Evolutionary conservation across 2,113 vertebrate species (phyloP).

Genomic region (Rhombomys opimus): DNA sequence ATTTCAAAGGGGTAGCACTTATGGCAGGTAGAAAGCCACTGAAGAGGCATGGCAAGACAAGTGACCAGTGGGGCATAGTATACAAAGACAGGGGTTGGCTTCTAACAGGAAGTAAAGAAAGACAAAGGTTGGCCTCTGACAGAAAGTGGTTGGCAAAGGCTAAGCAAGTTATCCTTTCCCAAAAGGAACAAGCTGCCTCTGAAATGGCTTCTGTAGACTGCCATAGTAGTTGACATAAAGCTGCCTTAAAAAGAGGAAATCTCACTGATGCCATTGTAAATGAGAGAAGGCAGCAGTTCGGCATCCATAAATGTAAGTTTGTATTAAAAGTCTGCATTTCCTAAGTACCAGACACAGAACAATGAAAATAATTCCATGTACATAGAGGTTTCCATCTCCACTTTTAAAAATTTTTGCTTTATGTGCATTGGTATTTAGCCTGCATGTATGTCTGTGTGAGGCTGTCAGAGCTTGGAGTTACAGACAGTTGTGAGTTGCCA

Average conservation of each 20-base stretch:
- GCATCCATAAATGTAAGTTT: not conserved
- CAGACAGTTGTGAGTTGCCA: no score
- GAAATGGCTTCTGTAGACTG: constrained; percentile 7
- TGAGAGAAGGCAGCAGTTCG: not conserved
- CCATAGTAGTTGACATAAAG: constrained; percentile 50
- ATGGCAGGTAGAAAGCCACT: not conserved
- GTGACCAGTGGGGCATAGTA: not conserved
- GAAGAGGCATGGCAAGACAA: not conserved
- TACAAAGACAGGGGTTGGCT: not conserved
- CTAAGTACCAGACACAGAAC: not conserved
- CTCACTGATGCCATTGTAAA: not conserved
- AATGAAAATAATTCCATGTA: constrained; percentile 5
- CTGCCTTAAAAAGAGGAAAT: constrained; percentile 44
- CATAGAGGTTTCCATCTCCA: not conserved
- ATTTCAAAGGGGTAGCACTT: not conserved
- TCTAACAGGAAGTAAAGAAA: not conserved
- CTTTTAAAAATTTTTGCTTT: not conserved
- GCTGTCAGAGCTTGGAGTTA: no score
- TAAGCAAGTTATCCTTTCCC: not conserved
- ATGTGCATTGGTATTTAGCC: no score
- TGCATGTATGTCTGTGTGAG: no score
- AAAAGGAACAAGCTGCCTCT: not conserved
- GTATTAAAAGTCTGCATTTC: not conserved
- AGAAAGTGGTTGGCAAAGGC: constrained; percentile 30
- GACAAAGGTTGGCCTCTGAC: not conserved